phyloP scores from a whole-genome alignment of 2,797 vertebrate species.

The Rhabdomys pumilio region DNA sequence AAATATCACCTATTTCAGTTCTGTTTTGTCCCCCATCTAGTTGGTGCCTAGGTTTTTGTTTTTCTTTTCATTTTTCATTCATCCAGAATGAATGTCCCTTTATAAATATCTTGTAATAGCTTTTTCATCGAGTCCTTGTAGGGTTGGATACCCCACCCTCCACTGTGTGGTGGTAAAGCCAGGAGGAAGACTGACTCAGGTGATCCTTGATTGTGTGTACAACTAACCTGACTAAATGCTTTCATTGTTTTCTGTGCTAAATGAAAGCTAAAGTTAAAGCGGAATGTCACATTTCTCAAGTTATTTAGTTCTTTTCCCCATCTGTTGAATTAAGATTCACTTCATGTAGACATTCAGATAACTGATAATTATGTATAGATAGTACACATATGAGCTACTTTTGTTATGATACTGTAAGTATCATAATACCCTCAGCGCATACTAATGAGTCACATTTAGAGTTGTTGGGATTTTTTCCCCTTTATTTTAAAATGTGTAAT shows the following conservation, averaged over 20 bases:
- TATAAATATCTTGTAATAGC: constrained; percentile 49
- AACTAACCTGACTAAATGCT: constrained; percentile 44
- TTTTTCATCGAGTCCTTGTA: constrained; percentile 42
- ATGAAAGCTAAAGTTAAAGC: constrained; percentile 47
- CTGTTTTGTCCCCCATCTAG: background rate
- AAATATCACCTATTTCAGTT: constrained; percentile 27
- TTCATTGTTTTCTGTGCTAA: constrained; percentile 61
- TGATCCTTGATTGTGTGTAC: constrained; percentile 39
- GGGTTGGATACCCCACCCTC: background rate
- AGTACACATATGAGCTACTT: constrained; percentile 37
- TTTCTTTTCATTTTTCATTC: constrained; percentile 26
- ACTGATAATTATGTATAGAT: constrained; percentile 20
- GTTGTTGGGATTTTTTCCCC: constrained; percentile 54
- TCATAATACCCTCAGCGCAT: constrained; percentile 29
- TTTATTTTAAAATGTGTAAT: constrained; percentile 70
- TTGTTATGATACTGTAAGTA: constrained; percentile 20
- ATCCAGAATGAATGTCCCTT: constrained; percentile 46
- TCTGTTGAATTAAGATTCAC: constrained; percentile 20
- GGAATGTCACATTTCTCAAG: constrained; percentile 52
- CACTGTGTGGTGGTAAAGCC: constrained; percentile 41
- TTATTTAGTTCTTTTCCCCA: constrained; percentile 42
- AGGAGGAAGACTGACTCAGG: constrained; percentile 44
- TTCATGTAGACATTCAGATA: constrained; percentile 61
- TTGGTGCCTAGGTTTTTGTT: background rate
- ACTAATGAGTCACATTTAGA: constrained; percentile 64